Evolutionary conservation across 2,113 vertebrate genomes (phyloP).

Genomic region (Oophaga pumilio): DNA sequence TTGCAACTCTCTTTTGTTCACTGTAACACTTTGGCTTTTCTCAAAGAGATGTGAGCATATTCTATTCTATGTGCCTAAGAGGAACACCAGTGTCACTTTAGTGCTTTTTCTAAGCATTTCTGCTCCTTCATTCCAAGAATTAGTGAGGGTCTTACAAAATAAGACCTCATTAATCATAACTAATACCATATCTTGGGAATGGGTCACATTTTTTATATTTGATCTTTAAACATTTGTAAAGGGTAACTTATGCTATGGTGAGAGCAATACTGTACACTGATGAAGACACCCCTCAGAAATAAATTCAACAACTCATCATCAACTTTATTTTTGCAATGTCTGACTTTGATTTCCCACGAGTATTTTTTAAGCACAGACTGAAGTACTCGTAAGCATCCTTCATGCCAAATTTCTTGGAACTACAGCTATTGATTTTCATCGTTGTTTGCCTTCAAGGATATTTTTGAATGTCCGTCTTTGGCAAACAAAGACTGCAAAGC

Average conservation of each 20-base stretch:
- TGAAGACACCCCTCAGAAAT: background rate
- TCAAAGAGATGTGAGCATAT: no score
- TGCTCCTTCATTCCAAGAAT: background rate
- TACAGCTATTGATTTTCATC: background rate
- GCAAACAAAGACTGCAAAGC: background rate
- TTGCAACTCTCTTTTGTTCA: no score
- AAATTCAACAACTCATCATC: background rate
- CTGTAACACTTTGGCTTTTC: no score
- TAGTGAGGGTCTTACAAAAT: background rate
- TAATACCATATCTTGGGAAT: no score
- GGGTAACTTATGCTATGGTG: background rate
- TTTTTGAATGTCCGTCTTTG: background rate
- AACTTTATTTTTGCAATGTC: background rate
- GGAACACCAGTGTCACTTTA: no score
- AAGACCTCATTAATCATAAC: background rate
- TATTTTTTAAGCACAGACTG: background rate
- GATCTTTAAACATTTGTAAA: background rate
- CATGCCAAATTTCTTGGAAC: background rate
- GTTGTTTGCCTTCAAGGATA: background rate
- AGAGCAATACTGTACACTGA: background rate
- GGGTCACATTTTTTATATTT: background rate
- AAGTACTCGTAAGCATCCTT: background rate
- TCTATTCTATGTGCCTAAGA: no score
- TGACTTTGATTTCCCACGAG: slow-evolving; percentile 1
- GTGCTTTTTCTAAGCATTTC: background rate